A percentile compares a stretch with the other conserved stretches of the same genome.
Conservation (phyloP, 2,797 vertebrate genomes). For the Catamblyrhynchus diadema region DNA sequence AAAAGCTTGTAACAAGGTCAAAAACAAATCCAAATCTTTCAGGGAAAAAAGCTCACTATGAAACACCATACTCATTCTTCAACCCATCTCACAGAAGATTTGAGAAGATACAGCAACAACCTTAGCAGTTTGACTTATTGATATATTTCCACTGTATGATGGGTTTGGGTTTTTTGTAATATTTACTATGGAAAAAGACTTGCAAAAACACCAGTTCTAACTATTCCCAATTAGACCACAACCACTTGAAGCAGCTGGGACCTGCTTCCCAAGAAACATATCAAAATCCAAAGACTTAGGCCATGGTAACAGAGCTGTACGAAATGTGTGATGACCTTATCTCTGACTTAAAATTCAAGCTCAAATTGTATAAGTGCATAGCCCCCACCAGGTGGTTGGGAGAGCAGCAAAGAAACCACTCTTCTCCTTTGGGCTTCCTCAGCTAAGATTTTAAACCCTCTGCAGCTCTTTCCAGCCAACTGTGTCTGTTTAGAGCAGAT, state of each 20-base stretch:
- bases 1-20: not conserved
- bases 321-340: not conserved
- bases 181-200: not conserved
- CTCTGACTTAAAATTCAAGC: not conserved
- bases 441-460: conserved; percentile 10
- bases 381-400: not conserved
- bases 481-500: not conserved
- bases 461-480: not conserved
- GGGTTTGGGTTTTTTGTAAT: accelerated
- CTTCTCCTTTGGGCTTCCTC: not conserved
- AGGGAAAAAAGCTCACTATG: not conserved
- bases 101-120: not conserved
- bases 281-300: not conserved
- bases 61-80: not conserved
- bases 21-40: not conserved
- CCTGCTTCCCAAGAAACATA: not conserved
- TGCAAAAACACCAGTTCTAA: not conserved
- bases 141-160: not conserved
- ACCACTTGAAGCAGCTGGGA: not conserved
- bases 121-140: not conserved
- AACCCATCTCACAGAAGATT: not conserved
- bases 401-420: not conserved
- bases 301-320: not conserved
- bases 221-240: not conserved
- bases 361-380: not conserved